Base-by-base conservation (phyloP, 2,797 vertebrate genomes). In the Psittacula echo region DNA sequence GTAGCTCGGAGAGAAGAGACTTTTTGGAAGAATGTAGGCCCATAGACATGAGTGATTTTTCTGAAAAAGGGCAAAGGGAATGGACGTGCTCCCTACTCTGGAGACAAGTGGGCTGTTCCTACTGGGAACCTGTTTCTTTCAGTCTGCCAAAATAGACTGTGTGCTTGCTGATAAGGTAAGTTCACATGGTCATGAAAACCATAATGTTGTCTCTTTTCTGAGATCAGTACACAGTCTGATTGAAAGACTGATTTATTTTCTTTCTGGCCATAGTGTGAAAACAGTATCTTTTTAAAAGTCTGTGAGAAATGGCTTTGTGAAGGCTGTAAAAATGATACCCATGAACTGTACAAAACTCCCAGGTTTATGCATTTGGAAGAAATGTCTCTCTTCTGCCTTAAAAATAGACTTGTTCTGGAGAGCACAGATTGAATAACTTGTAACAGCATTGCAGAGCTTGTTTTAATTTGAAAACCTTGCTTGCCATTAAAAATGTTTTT, bases 401-500 rank as follows among this genome's bases (percentile, higher is more conserved):
- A 95, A 95, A 95, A 96, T 96, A 94, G 96, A 92, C 45, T 80
- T 75, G 75, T 79, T 95, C 82, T 94, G 48, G 56, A 76, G 65
- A 93, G 74, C 93, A 94, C 94, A 95, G 92, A 95, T 91, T 95
- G 91, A 93, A 73, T 78, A 81, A 84, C 42, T 89, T 58, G 54
- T 82, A 91, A 76, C 74, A 85, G 77, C 79, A 56, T 89, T 94
- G 88, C 87, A 93, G 85, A 88, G 62, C 80, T 93, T 84, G 47
- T 92, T 94, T 92, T 75, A 92, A 95, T 96, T 95, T 71, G 50
- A 91, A 96, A 95, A 76, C 42, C 47, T 95, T 89, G 26, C 54
- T 94, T 85, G 93, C 83, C 58, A 67, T 82, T 39, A 84, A 39
- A 77, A 77, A 71, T 65, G 24, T 50, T 84, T 82, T 89, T 80